These are phyloP conservation scores for Eubucco bourcierii DNA, from an alignment of 2,113 vertebrate genomes.

Conservation along the genomic window DNA sequence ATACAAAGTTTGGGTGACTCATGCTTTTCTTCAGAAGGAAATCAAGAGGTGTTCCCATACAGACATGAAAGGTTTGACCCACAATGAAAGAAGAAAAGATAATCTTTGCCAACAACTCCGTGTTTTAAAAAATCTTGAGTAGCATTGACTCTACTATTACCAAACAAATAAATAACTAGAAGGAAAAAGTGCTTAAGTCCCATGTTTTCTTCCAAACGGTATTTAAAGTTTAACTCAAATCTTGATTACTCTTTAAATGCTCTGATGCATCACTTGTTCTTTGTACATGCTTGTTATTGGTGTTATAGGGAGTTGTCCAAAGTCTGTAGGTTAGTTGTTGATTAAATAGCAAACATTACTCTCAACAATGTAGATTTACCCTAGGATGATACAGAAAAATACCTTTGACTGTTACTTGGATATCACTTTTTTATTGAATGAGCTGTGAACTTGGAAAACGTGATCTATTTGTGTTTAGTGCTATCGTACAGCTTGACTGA, in stretches of 20 bases:
- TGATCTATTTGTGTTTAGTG: not conserved
- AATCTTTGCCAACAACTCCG: not conserved
- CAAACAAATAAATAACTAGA: constrained; percentile 15
- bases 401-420: not conserved
- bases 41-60: not conserved
- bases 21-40: not conserved
- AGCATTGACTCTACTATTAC: not conserved
- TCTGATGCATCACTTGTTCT: not conserved
- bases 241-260: not conserved
- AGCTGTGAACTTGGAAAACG: not conserved
- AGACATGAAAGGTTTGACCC: not conserved
- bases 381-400: not conserved
- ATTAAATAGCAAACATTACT: not conserved
- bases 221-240: constrained; percentile 44
- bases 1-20: constrained; percentile 20
- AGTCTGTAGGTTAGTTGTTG: constrained; percentile 16
- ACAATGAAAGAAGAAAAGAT: not conserved
- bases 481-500: not conserved
- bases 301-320: not conserved
- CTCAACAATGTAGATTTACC: not conserved
- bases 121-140: not conserved
- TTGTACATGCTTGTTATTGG: not conserved
- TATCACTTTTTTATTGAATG: not conserved
- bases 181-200: not conserved
- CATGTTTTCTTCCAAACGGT: not conserved